Percentiles rank a stretch among this genome's conserved stretches.
Evolutionary conservation across 2,797 vertebrate species (phyloP).

Genomic region (Notolabrus celidotus): DNA sequence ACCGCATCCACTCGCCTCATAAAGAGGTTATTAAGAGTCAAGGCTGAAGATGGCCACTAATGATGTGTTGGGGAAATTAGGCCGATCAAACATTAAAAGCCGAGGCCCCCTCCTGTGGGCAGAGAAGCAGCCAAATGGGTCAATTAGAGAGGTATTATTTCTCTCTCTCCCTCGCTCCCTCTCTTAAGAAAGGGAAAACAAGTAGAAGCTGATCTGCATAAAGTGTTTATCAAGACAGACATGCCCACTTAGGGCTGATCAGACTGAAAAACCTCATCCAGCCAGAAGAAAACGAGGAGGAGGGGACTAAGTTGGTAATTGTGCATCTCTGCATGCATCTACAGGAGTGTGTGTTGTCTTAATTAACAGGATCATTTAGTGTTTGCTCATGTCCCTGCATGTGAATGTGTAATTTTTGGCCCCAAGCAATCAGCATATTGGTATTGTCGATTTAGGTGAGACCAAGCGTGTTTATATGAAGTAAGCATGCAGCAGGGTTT

Average conservation of each 20-base stretch:
- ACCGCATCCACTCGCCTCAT: constrained; percentile 93
- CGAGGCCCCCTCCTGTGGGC: constrained; percentile 96
- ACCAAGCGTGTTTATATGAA: constrained; percentile 21
- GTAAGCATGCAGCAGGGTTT: constrained; percentile 31
- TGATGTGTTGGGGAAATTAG: constrained; percentile 99
- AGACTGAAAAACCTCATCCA: constrained; percentile 88
- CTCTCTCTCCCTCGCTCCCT: constrained; percentile 72
- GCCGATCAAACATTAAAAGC: constrained; percentile 99
- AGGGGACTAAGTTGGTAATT: constrained; percentile 36
- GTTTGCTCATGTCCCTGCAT: constrained; percentile 30
- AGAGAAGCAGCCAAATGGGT: constrained; percentile 99
- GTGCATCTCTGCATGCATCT: constrained; percentile 15
- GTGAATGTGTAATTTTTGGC: constrained; percentile 17
- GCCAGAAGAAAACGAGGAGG: constrained; percentile 71
- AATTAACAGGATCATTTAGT: constrained; percentile 50
- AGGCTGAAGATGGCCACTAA: constrained; percentile 93
- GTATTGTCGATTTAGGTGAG: constrained; percentile 29
- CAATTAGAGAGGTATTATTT: constrained; percentile 99
- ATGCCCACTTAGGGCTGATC: constrained; percentile 89
- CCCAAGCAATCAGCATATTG: neutral
- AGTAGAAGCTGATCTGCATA: constrained; percentile 88
- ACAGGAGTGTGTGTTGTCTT: constrained; percentile 49
- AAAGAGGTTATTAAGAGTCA: constrained; percentile 99
- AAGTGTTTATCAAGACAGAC: constrained; percentile 91
- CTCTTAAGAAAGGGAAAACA: constrained; percentile 88